A percentile compares a stretch with the other conserved stretches of the same genome.
phyloP scores from a whole-genome alignment of 2,888 invertebrate species.

The Meandrusa payeni region DNA sequence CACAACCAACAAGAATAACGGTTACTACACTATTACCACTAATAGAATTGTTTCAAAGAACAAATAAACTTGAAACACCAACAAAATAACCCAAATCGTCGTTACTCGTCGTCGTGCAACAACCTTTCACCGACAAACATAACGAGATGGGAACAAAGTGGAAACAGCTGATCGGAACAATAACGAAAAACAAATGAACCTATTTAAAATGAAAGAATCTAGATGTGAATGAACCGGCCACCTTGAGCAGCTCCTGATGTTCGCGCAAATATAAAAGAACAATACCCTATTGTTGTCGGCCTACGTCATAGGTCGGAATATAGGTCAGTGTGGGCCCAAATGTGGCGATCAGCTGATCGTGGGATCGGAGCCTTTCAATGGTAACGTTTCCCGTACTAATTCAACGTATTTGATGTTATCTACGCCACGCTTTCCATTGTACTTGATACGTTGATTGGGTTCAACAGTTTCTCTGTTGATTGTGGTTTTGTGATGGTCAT shows the following conservation, averaged over 20 bases:
- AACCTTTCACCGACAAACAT: constrained; percentile 33
- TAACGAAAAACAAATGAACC: constrained; percentile 75
- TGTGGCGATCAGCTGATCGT: constrained; percentile 72
- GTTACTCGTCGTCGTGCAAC: no score
- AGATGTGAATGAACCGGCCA: constrained; percentile 72
- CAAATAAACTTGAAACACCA: no score
- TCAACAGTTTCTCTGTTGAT: background rate
- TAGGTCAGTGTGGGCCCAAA: constrained; percentile 74
- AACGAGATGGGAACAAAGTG: constrained; percentile 62
- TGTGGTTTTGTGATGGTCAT: background rate
- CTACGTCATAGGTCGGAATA: constrained; percentile 75
- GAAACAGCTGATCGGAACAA: constrained; percentile 75
- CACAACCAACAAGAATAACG: no score
- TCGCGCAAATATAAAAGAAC: constrained; percentile 77
- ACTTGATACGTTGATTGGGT: constrained; percentile 2
- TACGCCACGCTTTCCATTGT: constrained; percentile 9
- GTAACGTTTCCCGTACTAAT: constrained; percentile 33
- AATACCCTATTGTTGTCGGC: constrained; percentile 76
- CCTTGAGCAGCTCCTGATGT: constrained; percentile 74
- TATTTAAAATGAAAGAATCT: constrained; percentile 61
- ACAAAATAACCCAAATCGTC: no score
- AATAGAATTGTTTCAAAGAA: no score
- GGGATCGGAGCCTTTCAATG: constrained; percentile 45
- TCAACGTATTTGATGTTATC: constrained; percentile 16
- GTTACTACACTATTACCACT: no score